Evolutionary conservation across 2,797 vertebrate species (phyloP), one percentile per base, ranked within the genome.

Genomic region (Sternotherus odoratus): DNA sequence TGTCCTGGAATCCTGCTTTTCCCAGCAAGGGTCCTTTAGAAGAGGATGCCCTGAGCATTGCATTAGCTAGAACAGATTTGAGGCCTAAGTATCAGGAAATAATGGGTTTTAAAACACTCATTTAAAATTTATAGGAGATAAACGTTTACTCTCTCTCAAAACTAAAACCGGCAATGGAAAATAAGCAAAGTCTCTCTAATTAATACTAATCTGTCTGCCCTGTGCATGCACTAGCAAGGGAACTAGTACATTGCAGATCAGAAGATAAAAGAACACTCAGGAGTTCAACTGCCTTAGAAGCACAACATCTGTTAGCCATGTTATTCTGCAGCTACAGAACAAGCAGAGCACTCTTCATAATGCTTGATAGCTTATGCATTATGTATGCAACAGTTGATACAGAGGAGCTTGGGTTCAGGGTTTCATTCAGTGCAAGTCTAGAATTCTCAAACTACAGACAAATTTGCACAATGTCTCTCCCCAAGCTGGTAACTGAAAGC

Each of bases 171-270:
- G 96, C 93, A 92, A 85, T 4, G 53, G 96, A 89, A 97, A 97
- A 95, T 56, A 83, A 97, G 96, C 93, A 95, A 93, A 96, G 83
- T 79, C 83, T 87, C 93, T 83, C 94, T 97, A 97, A 96, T 91
- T 91, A 97, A 94, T 36, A 13, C 86, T 94, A 89, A 94, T 94
- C 94, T 94, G 91, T 87, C 91, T 92, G 92, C 91, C 77, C 87
- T 94, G 89, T 54, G 53, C 56, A 79, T 0, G 36, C 87, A 56
- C 54, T 75, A 92, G 88, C 24, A 89, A 96, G 92, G 94, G 93
- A 88, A 89, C 74, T 91, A 91, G 86, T 21, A 78, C 46, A 12
- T 83, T 57, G 79, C 82, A 66, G 69, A 95, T 85, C 66, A 78
- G 88, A 74, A 92, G 86, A 97, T 86, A 93, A 90, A 92, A 94